Base-by-base conservation (phyloP, 2,888 invertebrate genomes). In the Theodoxus fluviatilis region DNA sequence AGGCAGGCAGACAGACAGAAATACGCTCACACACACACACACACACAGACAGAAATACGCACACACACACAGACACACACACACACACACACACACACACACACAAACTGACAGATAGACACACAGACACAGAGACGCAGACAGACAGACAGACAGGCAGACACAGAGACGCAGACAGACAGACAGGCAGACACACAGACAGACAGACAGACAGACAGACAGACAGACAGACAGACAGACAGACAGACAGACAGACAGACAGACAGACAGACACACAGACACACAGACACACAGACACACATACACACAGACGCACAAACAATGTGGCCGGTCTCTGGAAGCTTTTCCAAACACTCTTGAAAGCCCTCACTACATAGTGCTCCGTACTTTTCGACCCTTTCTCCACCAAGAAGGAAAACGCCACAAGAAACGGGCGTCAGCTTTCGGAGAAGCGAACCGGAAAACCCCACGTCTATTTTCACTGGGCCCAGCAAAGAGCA, bases 121-220 rank as follows among this genome's bases (percentile, higher is more conserved):
- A 43, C 43, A 7, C 7, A 43, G 7, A 43, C 7, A 43, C 43
- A 7, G 15, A 43, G 15, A 12, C 7, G 15, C 15, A 43, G 15
- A 43, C 15, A 43, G 43, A 43, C 7, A 12, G 7, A 43, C 9
- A 15, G 15, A 15, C 7, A 43, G 9, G 43, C 43, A 12, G 43
- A 15, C 15, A 12, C 15, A 12, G 7, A 7, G 15, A 15, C 43
- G 43, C 43, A 12, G 7, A 7, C 15, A 7, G 43, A 12, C 9
- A 1, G 33, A 59, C 59, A 15, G 33, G 0, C 59, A 1, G 18
- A 59, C 33, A 15, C 33, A 59, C 28, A 38, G 37, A 55, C 55
- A 57, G 25, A 52, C 38, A 40, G 38, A 55, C 38, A 57, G 52
- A 68, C 47, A 68, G 52, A 68, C 35, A 68, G 52, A 57, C n/a